Evolutionary conservation across 2,888 invertebrate genomes (phyloP).

Genomic region (Tanypteryx hageni): DNA sequence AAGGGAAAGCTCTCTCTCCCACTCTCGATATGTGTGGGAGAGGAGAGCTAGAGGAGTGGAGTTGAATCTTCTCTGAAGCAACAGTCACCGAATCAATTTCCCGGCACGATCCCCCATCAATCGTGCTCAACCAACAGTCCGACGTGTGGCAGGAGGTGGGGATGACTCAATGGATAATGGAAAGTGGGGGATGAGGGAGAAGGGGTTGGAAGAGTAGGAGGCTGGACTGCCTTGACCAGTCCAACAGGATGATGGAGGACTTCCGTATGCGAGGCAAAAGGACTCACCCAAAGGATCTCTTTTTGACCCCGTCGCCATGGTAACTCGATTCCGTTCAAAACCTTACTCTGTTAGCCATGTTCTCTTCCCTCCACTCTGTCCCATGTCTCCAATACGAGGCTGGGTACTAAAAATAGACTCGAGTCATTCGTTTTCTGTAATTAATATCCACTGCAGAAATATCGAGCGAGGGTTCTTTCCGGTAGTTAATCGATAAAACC

Average conservation of each 20-base stretch:
- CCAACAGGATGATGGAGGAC: slow-evolving; percentile 46
- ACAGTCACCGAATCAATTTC: slow-evolving; percentile 57
- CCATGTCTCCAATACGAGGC: too few relatives aligned
- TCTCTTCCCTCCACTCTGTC: not conserved
- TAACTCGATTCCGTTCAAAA: not conserved
- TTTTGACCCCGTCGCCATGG: not conserved
- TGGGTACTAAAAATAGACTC: too few relatives aligned
- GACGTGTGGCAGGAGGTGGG: slow-evolving; percentile 24
- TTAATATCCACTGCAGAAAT: too few relatives aligned
- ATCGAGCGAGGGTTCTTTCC: too few relatives aligned
- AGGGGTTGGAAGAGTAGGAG: not conserved
- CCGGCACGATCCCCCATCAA: slow-evolving; percentile 39
- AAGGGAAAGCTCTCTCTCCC: not conserved
- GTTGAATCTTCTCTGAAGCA: slow-evolving; percentile 42
- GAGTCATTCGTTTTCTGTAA: too few relatives aligned
- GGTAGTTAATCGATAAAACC: too few relatives aligned
- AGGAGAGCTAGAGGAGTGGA: not conserved
- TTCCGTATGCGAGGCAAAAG: slow-evolving; percentile 49
- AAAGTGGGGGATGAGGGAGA: not conserved
- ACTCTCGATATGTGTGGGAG: not conserved
- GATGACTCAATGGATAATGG: too few relatives aligned
- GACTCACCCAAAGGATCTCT: slow-evolving; percentile 18
- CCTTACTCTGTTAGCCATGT: not conserved
- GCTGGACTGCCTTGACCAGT: not conserved
- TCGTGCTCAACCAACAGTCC: slow-evolving; percentile 42